Base-by-base conservation (phyloP, 2,113 vertebrate species). In the Cyphomyrus discorhynchus region DNA sequence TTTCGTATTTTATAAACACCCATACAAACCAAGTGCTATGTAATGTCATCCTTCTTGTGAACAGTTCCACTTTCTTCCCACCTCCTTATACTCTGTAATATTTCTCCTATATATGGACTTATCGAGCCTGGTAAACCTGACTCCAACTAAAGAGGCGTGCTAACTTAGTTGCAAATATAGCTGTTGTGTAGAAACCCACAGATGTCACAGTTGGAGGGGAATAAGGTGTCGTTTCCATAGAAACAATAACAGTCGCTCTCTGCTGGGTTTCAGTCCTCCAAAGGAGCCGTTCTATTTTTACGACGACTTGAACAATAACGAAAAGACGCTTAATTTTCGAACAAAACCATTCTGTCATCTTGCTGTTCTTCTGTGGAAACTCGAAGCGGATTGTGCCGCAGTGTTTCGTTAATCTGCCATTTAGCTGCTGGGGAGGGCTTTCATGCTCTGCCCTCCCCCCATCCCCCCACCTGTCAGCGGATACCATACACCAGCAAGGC, bases 181-280 rank as follows among this genome's bases (percentile, higher is more conserved):
- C 52, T 88, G 87, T 83, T 89, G 49, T 74, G 74, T 66, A 56
- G 87, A 88, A 82, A 90, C 77, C 87, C 77, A 80, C 86, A 88
- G 90, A 90, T 90, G 52, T 62, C 90, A 90, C 90, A 84, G 86
- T 84, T 58, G 86, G 74, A 90, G 87, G 74, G 77, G 89, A 90
- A 83, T 58, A 90, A 90, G 90, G 80, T 90, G 87, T 88, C 56
- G 90, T 90, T 90, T 90, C 90, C 90, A 90, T 90, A 90, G 90
- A 90, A 90, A 90, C 90, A 62, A 88, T 87, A 87, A 90, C 87
- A 90, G 77, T 83, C 74, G 19, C 70, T 82, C 88, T 82, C 74
- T 27, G 49, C 31, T 17, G 47, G 88, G 74, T 46, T 82, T 47
- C 88, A 83, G 74, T 89, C 88, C 74, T 53, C 47, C 88, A 45